A percentile compares a stretch with the other conserved stretches of the same genome.
Conservation (phyloP, 2,888 invertebrate genomes). For the Orchesella flavescens region DNA sequence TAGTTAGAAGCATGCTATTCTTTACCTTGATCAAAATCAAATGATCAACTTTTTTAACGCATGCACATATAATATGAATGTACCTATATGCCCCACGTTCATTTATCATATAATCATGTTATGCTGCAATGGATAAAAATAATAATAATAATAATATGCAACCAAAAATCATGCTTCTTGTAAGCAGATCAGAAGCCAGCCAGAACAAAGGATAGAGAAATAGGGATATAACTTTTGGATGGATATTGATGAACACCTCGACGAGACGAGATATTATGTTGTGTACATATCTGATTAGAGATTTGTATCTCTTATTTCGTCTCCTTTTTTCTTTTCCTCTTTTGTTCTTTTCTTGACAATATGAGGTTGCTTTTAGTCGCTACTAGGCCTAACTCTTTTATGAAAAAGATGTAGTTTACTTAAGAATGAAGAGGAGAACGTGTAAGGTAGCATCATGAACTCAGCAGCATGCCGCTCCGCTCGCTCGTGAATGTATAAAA, state of each 20-base stretch:
- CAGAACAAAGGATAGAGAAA: no score
- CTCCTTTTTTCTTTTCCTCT: slow-evolving; percentile 21
- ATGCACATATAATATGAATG: no score
- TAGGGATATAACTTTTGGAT: background rate
- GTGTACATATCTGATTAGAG: slow-evolving; percentile 42
- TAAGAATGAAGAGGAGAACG: background rate
- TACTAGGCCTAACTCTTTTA: no score
- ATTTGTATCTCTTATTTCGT: slow-evolving; percentile 44
- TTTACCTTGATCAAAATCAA: no score
- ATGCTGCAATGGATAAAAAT: no score
- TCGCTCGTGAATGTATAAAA: slow-evolving; percentile 13
- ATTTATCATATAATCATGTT: background rate
- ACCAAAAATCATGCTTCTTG: background rate
- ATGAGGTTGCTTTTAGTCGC: background rate
- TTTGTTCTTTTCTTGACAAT: slow-evolving; percentile 33
- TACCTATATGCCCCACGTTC: background rate
- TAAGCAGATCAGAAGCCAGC: background rate
- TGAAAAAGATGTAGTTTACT: background rate
- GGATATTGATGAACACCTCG: background rate
- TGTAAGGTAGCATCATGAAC: slow-evolving; percentile 30
- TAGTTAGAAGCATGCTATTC: background rate
- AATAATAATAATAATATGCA: background rate
- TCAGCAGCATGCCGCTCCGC: background rate
- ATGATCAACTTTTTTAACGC: no score
- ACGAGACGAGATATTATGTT: background rate